Conservation (phyloP, 1,140 invertebrate species). For the Drosophila azteca region DNA sequence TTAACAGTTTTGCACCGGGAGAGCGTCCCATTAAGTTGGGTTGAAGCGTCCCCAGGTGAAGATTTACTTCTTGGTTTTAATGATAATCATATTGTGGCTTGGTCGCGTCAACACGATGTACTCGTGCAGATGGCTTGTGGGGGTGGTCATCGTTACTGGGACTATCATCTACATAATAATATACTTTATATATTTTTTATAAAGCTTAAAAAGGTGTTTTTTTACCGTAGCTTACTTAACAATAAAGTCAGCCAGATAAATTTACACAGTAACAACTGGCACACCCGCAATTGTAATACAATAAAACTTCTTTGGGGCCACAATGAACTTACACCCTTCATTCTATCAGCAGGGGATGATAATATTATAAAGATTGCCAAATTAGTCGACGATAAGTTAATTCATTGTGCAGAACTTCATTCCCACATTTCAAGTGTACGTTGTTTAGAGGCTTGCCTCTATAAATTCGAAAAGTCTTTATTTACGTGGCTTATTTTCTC, state of each 20-base stretch:
- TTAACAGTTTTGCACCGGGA: slow-evolving; percentile 31
- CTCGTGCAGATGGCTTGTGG: slow-evolving; percentile 69
- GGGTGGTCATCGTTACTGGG: slow-evolving; percentile 79
- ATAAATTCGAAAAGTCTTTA: background rate
- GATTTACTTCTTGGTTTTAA: slow-evolving; percentile 74
- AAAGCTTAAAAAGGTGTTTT: slow-evolving; percentile 63
- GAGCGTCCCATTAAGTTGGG: slow-evolving; percentile 66
- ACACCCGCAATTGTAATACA: slow-evolving; percentile 63
- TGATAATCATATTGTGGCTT: slow-evolving; percentile 74
- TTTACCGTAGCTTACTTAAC: slow-evolving; percentile 30
- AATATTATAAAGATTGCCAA: slow-evolving; percentile 70
- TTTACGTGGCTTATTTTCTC: slow-evolving; percentile 66
- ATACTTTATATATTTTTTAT: slow-evolving; percentile 55
- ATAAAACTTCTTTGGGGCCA: slow-evolving; percentile 28
- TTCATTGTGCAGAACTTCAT: slow-evolving; percentile 54
- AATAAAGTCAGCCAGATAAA: slow-evolving; percentile 1
- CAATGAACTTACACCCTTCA: background rate
- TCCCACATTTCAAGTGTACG: slow-evolving; percentile 73
- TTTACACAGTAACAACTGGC: slow-evolving; percentile 56
- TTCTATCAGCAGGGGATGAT: slow-evolving; percentile 78
- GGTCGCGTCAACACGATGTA: slow-evolving; percentile 62
- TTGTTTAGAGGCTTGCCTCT: slow-evolving; percentile 21
- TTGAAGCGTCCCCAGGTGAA: slow-evolving; percentile 38
- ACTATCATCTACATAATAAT: slow-evolving; percentile 47
- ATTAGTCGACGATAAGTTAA: slow-evolving; percentile 6